These are phyloP conservation scores for Aphodius granarius DNA, from an alignment of 2,888 invertebrate genomes.

Conservation along the genomic window DNA sequence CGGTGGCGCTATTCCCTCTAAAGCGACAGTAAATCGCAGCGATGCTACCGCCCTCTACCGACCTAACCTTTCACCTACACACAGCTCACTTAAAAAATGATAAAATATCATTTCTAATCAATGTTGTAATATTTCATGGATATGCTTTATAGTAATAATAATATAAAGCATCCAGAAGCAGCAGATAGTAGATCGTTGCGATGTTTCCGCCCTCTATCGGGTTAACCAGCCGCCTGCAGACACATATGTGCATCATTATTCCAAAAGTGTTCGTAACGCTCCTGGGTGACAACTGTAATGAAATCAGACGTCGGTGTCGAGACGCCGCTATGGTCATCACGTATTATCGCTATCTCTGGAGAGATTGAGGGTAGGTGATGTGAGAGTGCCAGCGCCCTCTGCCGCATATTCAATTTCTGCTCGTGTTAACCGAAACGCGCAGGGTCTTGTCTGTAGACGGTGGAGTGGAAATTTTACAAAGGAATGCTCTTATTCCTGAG, in stretches of 20 bases:
- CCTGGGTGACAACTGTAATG: constrained; percentile 31
- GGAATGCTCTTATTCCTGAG: background rate
- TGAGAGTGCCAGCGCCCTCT: constrained; percentile 1
- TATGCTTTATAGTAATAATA: no score
- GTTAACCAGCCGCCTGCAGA: background rate
- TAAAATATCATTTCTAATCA: no score
- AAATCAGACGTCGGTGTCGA: constrained; percentile 27
- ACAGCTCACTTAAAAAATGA: no score
- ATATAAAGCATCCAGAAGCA: no score
- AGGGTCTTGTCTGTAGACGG: background rate
- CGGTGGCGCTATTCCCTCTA: background rate
- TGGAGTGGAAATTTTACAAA: background rate
- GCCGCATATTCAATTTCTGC: constrained; percentile 31
- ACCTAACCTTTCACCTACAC: background rate
- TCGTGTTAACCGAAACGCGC: background rate
- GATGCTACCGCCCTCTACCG: background rate
- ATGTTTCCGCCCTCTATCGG: background rate
- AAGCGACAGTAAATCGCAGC: background rate
- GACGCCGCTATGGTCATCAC: constrained; percentile 29
- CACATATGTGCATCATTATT: constrained; percentile 31
- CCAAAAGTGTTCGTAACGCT: constrained; percentile 29
- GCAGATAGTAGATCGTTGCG: background rate
- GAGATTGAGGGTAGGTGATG: constrained; percentile 29
- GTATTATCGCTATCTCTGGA: constrained; percentile 28
- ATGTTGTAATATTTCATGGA: no score